Percentiles rank a stretch among this genome's conserved stretches.
phyloP scores from a whole-genome alignment of 2,888 invertebrate genomes.

The Meiosimyza platycephala region DNA sequence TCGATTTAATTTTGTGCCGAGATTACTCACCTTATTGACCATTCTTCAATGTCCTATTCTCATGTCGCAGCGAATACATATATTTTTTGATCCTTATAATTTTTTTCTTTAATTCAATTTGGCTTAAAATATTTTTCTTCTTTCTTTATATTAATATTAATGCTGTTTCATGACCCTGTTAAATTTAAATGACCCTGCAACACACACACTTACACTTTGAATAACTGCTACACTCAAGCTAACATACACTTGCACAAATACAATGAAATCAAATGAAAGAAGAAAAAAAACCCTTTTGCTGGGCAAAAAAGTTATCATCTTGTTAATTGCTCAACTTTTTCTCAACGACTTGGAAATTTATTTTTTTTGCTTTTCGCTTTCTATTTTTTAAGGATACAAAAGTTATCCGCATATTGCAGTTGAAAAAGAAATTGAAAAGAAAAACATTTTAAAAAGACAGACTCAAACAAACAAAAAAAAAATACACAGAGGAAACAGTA shows the following conservation, averaged over 20 bases:
- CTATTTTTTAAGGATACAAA: conserved; percentile 38
- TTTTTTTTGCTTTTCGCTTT: conserved; percentile 15
- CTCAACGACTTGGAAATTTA: conserved; percentile 54
- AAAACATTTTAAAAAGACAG: not conserved
- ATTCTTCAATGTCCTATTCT: no score
- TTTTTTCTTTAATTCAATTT: no score
- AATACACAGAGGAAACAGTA: not conserved
- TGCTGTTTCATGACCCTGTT: not conserved
- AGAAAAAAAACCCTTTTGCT: not conserved
- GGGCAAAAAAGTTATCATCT: conserved; percentile 56
- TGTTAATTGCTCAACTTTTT: conserved; percentile 64
- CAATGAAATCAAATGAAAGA: conserved; percentile 3
- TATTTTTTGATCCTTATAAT: no score
- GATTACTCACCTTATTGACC: no score
- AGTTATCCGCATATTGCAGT: conserved; percentile 8
- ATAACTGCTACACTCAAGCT: no score
- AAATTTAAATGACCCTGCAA: conserved; percentile 16
- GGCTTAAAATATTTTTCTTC: no score
- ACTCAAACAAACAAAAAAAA: not conserved
- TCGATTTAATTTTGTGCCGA: no score
- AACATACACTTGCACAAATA: not conserved
- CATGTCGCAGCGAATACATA: no score
- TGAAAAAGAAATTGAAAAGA: not conserved
- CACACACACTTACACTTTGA: no score
- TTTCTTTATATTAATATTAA: no score